Evolutionary conservation across 2,113 vertebrate genomes (phyloP).

Genomic region (Perca schrenkii): DNA sequence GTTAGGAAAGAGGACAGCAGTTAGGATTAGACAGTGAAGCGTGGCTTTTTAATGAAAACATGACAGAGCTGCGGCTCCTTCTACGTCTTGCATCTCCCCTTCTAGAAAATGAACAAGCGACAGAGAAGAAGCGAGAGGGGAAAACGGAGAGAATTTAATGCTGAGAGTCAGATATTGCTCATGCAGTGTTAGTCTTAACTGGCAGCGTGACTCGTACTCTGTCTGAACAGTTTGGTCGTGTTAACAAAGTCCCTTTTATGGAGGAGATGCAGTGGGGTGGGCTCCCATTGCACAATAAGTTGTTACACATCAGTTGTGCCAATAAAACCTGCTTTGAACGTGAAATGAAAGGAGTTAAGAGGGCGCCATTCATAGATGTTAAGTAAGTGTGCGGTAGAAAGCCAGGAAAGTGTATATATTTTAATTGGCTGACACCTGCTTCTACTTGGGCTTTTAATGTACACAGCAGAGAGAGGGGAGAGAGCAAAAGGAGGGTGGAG

Average conservation of each 20-base stretch:
- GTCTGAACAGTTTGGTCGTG: slow-evolving; percentile 58
- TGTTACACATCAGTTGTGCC: slow-evolving; percentile 70
- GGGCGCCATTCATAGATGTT: slow-evolving; percentile 73
- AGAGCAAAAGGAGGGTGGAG: slow-evolving; percentile 61
- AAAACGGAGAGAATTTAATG: slow-evolving; percentile 37
- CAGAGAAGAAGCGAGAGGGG: slow-evolving; percentile 15
- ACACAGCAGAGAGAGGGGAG: slow-evolving; percentile 62
- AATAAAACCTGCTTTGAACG: slow-evolving; percentile 79
- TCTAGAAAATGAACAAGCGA: slow-evolving; percentile 45
- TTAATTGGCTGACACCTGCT: slow-evolving; percentile 81
- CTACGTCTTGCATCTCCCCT: slow-evolving; percentile 48
- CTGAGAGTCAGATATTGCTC: slow-evolving; percentile 65
- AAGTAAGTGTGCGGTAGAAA: slow-evolving; percentile 70
- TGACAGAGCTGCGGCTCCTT: slow-evolving; percentile 69
- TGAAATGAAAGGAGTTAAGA: slow-evolving; percentile 78
- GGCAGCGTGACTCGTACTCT: slow-evolving; percentile 60
- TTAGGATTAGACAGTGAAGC: slow-evolving; percentile 85
- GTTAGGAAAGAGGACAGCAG: slow-evolving; percentile 74
- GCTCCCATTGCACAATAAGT: slow-evolving; percentile 57
- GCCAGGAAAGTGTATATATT: slow-evolving; percentile 79
- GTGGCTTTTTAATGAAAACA: slow-evolving; percentile 88
- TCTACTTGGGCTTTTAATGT: slow-evolving; percentile 78
- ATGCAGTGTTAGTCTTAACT: slow-evolving; percentile 56
- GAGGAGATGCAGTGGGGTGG: slow-evolving; percentile 54
- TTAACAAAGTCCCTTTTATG: slow-evolving; percentile 77